Evolutionary conservation across 2,888 invertebrate species (phyloP).

Genomic region (Drosophila anomelani): DNA sequence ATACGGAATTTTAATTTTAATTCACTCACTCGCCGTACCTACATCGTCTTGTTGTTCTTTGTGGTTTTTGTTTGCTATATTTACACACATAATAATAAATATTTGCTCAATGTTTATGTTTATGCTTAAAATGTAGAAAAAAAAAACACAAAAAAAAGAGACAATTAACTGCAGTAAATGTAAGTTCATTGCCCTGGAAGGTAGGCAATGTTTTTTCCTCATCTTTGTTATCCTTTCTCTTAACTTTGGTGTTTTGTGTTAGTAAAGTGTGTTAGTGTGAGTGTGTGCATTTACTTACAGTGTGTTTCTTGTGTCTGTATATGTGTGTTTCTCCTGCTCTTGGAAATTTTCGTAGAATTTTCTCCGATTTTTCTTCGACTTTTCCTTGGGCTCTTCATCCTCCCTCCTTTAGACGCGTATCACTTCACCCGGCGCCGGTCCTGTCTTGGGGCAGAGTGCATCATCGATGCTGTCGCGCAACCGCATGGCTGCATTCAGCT

Average conservation of each 20-base stretch:
- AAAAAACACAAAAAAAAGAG: background rate
- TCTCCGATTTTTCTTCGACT: background rate
- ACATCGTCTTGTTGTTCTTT: slow-evolving; percentile 10
- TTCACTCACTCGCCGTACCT: slow-evolving; percentile 26
- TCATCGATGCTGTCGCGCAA: slow-evolving; percentile 76
- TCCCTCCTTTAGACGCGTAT: slow-evolving; percentile 83
- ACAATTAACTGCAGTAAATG: slow-evolving; percentile 21
- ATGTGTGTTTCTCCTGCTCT: background rate
- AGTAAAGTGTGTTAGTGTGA: slow-evolving; percentile 12
- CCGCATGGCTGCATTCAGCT: slow-evolving; percentile 70
- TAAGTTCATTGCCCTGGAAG: slow-evolving; percentile 3
- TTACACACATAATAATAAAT: slow-evolving; percentile 61
- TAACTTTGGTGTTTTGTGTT: background rate
- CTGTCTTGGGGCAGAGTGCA: slow-evolving; percentile 72
- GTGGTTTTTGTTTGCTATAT: slow-evolving; percentile 20
- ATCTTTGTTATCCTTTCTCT: background rate
- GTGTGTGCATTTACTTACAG: slow-evolving; percentile 59
- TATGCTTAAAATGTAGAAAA: slow-evolving; percentile 15
- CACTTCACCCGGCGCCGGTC: slow-evolving; percentile 83
- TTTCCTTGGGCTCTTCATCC: background rate
- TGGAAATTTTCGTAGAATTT: background rate
- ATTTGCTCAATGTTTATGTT: slow-evolving; percentile 51
- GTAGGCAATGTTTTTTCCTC: background rate
- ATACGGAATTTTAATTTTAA: slow-evolving; percentile 48
- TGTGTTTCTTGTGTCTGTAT: slow-evolving; percentile 17